Evolutionary conservation across 2,888 invertebrate species (phyloP).

Genomic region (Idaea biselata): DNA sequence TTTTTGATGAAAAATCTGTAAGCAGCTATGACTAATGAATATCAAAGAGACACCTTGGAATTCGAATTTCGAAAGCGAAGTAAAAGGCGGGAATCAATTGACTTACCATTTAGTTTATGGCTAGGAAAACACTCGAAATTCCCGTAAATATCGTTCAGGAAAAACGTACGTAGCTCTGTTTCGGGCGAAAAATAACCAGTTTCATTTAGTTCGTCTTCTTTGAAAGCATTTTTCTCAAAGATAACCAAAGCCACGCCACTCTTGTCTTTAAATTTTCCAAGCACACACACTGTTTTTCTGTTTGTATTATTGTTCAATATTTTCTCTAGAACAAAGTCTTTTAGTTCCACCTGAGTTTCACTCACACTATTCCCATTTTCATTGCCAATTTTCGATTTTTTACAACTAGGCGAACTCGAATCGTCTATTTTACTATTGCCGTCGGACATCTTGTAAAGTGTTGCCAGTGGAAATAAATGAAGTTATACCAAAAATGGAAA

Average conservation of each 20-base stretch:
- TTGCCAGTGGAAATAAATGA: conserved; percentile 40
- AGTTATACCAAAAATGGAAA: conserved; percentile 3
- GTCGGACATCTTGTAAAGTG: conserved; percentile 70
- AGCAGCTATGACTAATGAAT: conserved; percentile 37
- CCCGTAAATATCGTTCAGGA: conserved; percentile 92
- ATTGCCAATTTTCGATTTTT: conserved; percentile 67
- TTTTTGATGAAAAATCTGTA: neutral
- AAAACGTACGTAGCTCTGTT: conserved; percentile 81
- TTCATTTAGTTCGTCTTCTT: conserved; percentile 79
- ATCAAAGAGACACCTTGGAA: conserved; percentile 37
- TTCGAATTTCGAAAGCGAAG: conserved; percentile 45
- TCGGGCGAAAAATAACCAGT: conserved; percentile 83
- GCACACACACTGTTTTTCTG: conserved; percentile 85
- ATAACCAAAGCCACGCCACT: conserved; percentile 85
- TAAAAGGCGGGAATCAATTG: conserved; percentile 27
- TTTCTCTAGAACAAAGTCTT: conserved; percentile 83
- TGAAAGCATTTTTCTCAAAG: conserved; percentile 91
- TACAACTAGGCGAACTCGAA: conserved; percentile 51
- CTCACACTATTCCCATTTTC: conserved; percentile 59
- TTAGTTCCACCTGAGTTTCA: conserved; percentile 72
- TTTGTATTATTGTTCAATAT: conserved; percentile 87
- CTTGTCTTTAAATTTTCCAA: conserved; percentile 84
- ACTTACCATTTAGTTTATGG: conserved; percentile 83
- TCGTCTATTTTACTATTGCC: conserved; percentile 56
- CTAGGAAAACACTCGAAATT: conserved; percentile 87